phyloP scores from a whole-genome alignment of 2,888 invertebrate species.

The Tachina lurida region DNA sequence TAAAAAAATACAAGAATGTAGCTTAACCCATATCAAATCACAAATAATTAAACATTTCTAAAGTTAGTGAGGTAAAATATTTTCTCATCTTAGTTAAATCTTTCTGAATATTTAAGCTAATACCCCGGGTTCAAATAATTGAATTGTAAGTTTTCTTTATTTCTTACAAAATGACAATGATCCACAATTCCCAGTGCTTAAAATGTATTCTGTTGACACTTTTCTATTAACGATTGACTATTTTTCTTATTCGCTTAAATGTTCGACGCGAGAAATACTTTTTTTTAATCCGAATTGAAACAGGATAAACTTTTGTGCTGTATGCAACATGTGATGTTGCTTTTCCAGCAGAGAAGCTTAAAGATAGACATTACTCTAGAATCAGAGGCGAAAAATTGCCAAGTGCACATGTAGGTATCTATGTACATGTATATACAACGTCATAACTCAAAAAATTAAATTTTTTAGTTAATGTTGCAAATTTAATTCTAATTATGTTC shows the following conservation, averaged over 20 bases:
- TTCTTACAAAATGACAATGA: slow-evolving; percentile 33
- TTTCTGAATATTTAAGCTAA: neutral
- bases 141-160: no score
- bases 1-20: no score
- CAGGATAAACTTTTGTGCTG: slow-evolving; percentile 44
- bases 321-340: slow-evolving; percentile 60
- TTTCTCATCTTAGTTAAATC: no score
- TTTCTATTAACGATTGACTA: slow-evolving; percentile 49
- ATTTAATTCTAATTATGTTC: no score
- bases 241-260: slow-evolving; percentile 49
- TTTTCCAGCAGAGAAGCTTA: slow-evolving; percentile 32
- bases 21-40: no score
- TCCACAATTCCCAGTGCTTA: slow-evolving; percentile 36
- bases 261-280: slow-evolving; percentile 25
- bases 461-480: no score
- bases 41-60: no score
- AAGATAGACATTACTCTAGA: neutral
- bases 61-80: no score
- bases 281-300: slow-evolving; percentile 36
- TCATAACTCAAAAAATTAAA: no score
- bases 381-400: neutral
- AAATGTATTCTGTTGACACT: slow-evolving; percentile 54
- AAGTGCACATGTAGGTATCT: neutral
- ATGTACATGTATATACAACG: neutral
- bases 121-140: neutral